Conservation (phyloP, 2,888 invertebrate species). For the Synergus gifuensis region DNA sequence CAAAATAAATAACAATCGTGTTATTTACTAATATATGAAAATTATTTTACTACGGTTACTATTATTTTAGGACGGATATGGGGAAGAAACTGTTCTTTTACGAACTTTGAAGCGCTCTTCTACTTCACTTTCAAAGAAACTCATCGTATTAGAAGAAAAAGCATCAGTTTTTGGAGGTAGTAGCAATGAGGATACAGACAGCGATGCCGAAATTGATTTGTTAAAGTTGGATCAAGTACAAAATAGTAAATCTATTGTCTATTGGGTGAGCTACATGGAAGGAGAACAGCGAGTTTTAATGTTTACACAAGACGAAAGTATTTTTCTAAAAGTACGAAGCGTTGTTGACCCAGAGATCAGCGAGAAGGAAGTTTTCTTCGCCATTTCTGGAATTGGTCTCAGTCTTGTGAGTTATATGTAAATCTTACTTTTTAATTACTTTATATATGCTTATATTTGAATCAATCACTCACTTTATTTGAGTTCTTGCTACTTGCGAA, state of each 20-base stretch:
- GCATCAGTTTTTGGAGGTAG: constrained; percentile 66
- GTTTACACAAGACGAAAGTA: constrained; percentile 87
- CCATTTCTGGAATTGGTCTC: constrained; percentile 84
- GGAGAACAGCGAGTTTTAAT: constrained; percentile 86
- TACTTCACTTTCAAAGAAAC: constrained; percentile 49
- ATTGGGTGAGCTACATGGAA: constrained; percentile 90
- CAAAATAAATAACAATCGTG: background rate
- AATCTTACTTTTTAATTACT: background rate
- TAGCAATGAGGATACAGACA: constrained; percentile 82
- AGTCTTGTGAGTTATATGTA: constrained; percentile 77
- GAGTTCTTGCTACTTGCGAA: too few species aligned
- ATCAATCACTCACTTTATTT: too few species aligned
- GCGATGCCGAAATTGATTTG: constrained; percentile 56
- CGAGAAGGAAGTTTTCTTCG: constrained; percentile 84
- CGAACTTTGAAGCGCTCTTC: constrained; percentile 64
- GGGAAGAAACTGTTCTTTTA: constrained; percentile 86
- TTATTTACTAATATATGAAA: background rate
- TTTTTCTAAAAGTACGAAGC: constrained; percentile 74
- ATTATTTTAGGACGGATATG: constrained; percentile 77
- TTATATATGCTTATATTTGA: too few species aligned
- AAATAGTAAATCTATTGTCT: constrained; percentile 87
- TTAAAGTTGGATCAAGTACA: constrained; percentile 76
- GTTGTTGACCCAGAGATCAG: constrained; percentile 84
- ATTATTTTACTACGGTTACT: background rate
- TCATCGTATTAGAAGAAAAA: constrained; percentile 46